Evolutionary conservation across 1,140 invertebrate genomes (phyloP).

Genomic region (Andrena cerasifolii): DNA sequence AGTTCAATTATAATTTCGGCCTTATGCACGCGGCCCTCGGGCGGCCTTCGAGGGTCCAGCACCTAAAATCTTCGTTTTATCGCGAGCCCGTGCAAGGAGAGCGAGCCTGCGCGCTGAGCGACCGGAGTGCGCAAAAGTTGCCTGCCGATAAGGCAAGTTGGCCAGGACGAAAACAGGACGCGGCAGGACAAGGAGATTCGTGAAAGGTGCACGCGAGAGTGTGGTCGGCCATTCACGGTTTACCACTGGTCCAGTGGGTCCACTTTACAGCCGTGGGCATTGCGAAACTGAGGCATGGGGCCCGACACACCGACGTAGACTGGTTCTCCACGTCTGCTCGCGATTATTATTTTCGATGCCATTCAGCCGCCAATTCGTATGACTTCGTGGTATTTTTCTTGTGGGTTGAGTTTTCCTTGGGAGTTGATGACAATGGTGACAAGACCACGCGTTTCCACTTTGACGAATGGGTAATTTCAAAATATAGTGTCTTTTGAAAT

Average conservation of each 20-base stretch:
- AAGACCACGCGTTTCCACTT: too few relatives aligned
- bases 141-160: conserved; percentile 33
- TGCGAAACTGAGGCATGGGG: conserved; percentile 46
- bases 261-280: conserved; percentile 54
- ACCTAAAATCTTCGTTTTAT: conserved; percentile 30
- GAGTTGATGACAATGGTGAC: too few relatives aligned
- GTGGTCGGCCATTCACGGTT: conserved; percentile 58
- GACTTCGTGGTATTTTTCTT: too few relatives aligned
- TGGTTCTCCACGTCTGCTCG: conserved; percentile 36
- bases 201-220: conserved; percentile 54
- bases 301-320: conserved; percentile 33
- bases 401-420: too few relatives aligned
- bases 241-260: conserved; percentile 50
- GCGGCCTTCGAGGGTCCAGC: neutral
- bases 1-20: conserved; percentile 39
- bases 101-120: neutral
- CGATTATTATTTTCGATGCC: conserved; percentile 43
- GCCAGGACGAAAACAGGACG: conserved; percentile 44
- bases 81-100: conserved; percentile 18
- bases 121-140: neutral
- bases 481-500: too few relatives aligned
- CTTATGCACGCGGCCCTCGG: neutral
- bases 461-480: too few relatives aligned
- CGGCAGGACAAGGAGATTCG: conserved; percentile 51
- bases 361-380: neutral